phyloP scores from a whole-genome alignment of 2,113 vertebrate genomes.

The human region DNA sequence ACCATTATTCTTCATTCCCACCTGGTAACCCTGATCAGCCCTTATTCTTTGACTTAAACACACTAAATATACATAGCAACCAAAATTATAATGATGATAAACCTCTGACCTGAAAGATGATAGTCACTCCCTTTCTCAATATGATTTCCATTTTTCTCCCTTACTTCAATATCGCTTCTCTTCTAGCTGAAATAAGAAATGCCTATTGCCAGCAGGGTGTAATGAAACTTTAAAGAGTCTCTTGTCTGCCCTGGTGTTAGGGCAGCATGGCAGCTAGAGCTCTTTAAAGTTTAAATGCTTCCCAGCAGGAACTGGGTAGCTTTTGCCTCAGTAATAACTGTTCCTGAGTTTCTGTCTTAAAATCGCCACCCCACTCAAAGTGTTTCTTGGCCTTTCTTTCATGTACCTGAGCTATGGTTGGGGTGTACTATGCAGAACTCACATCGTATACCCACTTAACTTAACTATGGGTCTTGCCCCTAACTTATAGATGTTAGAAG shows the following conservation, averaged over 20 bases:
- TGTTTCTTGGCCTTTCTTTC: neutral
- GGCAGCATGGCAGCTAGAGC: neutral
- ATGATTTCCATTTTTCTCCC: neutral
- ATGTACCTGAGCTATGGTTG: neutral
- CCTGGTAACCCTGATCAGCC: neutral
- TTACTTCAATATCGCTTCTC: neutral
- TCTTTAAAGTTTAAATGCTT: slow-evolving; percentile 49
- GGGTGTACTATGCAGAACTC: neutral
- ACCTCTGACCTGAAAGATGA: neutral
- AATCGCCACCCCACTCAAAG: neutral
- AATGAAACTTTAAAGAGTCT: slow-evolving; percentile 56
- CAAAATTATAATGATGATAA: neutral
- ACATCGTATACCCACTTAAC: neutral
- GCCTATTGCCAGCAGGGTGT: neutral
- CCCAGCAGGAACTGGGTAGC: neutral
- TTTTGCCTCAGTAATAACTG: slow-evolving; percentile 21
- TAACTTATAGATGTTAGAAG: neutral
- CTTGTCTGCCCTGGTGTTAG: neutral
- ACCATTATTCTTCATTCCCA: neutral
- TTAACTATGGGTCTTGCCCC: neutral
- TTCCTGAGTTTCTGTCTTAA: neutral
- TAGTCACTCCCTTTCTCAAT: neutral
- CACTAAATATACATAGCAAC: neutral
- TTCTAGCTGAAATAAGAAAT: neutral
- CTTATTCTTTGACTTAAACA: neutral